Evolutionary conservation across 2,888 invertebrate genomes (phyloP).

Genomic region (Rotaria socialis): DNA sequence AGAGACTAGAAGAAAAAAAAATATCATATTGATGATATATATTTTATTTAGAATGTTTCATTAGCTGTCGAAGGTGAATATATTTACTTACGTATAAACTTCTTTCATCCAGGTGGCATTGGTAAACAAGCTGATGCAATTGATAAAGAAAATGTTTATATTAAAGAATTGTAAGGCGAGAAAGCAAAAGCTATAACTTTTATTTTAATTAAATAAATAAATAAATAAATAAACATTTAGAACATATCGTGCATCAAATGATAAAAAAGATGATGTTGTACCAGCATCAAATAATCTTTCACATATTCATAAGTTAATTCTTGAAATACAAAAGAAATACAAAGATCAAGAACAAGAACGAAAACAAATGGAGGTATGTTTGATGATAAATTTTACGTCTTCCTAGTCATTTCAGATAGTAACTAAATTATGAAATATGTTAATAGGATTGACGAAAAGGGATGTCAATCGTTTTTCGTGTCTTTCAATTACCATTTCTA

Average conservation of each 20-base stretch:
- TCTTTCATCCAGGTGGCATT: slow-evolving; percentile 91
- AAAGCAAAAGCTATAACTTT: too few relatives aligned
- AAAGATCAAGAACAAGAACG: slow-evolving; percentile 97
- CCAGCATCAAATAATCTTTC: slow-evolving; percentile 91
- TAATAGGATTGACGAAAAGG: too few relatives aligned
- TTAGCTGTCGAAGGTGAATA: slow-evolving; percentile 97
- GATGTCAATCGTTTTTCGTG: too few relatives aligned
- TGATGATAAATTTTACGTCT: slow-evolving; percentile 57
- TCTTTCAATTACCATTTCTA: too few relatives aligned
- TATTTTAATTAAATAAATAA: background rate
- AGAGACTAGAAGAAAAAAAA: background rate
- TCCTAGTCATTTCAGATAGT: too few relatives aligned
- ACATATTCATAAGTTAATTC: slow-evolving; percentile 92
- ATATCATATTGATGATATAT: slow-evolving; percentile 49
- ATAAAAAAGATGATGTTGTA: slow-evolving; percentile 87
- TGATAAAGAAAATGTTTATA: slow-evolving; percentile 71
- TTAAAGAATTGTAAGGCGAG: slow-evolving; percentile 86
- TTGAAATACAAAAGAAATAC: slow-evolving; percentile 97
- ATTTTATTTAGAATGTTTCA: slow-evolving; percentile 70
- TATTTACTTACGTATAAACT: slow-evolving; percentile 92
- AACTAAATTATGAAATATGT: too few relatives aligned
- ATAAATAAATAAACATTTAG: slow-evolving; percentile 51
- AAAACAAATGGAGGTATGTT: slow-evolving; percentile 75
- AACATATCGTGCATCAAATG: slow-evolving; percentile 92
- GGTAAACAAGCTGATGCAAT: slow-evolving; percentile 69